Evolutionary conservation across 2,888 invertebrate genomes (phyloP).

Genomic region (Tachina grossa): DNA sequence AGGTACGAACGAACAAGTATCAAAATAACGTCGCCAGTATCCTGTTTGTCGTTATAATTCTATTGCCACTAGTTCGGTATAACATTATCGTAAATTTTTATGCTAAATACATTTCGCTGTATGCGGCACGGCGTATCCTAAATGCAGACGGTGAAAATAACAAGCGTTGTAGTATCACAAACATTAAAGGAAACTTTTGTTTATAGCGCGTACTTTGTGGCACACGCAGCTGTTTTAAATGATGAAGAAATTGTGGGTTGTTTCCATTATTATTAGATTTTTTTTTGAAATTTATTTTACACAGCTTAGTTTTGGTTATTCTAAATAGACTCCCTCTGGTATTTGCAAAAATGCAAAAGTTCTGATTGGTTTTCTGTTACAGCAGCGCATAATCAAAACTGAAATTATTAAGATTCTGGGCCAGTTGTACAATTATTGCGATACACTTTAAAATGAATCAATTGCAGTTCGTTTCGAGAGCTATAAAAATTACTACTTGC

Average conservation of each 20-base stretch:
- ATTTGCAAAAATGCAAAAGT: conserved; percentile 3
- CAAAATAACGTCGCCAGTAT: not conserved
- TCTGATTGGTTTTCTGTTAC: conserved; percentile 2
- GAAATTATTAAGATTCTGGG: not conserved
- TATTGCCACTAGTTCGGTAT: conserved; percentile 48
- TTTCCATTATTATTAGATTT: not conserved
- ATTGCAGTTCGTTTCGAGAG: not conserved
- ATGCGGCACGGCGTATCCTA: conserved; percentile 34
- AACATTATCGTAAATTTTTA: conserved; percentile 81
- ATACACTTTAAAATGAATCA: not conserved
- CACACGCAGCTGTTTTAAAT: conserved; percentile 40
- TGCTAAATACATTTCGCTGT: conserved; percentile 80
- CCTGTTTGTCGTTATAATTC: conserved; percentile 11
- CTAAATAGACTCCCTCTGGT: not conserved
- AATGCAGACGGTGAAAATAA: conserved; percentile 49
- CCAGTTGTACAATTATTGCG: not conserved
- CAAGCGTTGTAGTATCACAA: conserved; percentile 14
- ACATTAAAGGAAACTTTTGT: conserved; percentile 19
- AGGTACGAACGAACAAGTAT: no score
- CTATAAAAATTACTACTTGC: not conserved
- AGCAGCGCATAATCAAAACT: not conserved
- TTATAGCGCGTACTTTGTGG: conserved; percentile 3
- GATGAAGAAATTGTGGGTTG: conserved; percentile 21
- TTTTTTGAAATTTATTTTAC: conserved; percentile 4
- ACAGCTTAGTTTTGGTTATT: not conserved